phyloP scores from a whole-genome alignment of 2,888 invertebrate genomes.

The Strigamia transsilvanica region DNA sequence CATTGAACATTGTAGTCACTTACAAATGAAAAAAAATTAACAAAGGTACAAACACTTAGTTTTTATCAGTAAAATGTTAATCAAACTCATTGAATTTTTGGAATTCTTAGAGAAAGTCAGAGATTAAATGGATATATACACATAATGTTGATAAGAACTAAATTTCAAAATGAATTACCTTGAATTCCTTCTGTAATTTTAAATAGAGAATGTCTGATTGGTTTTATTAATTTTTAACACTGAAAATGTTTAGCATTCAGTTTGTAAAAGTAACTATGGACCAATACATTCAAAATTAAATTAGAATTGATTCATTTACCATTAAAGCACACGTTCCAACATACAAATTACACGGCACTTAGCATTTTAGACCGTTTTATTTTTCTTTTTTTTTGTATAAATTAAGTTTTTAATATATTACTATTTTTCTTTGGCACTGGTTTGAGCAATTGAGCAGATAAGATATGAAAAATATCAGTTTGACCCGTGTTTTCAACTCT shows the following conservation, averaged over 20 bases:
- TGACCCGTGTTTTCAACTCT: slow-evolving; percentile 7
- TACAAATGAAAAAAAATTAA: slow-evolving; percentile 2
- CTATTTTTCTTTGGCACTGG: slow-evolving; percentile 19
- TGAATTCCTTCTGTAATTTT: neutral
- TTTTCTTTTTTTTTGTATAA: neutral
- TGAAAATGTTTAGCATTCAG: slow-evolving; percentile 15
- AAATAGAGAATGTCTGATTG: too few relatives aligned
- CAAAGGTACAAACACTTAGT: neutral
- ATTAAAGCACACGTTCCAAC: slow-evolving; percentile 6
- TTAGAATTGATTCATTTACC: slow-evolving; percentile 6
- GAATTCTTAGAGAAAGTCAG: neutral
- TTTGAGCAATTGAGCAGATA: neutral
- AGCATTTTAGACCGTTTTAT: neutral
- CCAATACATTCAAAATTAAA: neutral
- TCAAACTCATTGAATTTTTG: neutral
- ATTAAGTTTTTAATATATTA: slow-evolving; percentile 12
- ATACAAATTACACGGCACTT: neutral
- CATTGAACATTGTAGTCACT: slow-evolving; percentile 17
- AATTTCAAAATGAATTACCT: neutral
- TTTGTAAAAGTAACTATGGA: neutral
- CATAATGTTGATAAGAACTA: neutral
- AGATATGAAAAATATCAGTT: neutral
- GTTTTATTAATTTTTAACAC: too few relatives aligned
- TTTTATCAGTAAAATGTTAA: neutral
- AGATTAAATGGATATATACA: neutral